Evolutionary conservation across 2,797 vertebrate species (phyloP).

Genomic region (Antrozous pallidus): DNA sequence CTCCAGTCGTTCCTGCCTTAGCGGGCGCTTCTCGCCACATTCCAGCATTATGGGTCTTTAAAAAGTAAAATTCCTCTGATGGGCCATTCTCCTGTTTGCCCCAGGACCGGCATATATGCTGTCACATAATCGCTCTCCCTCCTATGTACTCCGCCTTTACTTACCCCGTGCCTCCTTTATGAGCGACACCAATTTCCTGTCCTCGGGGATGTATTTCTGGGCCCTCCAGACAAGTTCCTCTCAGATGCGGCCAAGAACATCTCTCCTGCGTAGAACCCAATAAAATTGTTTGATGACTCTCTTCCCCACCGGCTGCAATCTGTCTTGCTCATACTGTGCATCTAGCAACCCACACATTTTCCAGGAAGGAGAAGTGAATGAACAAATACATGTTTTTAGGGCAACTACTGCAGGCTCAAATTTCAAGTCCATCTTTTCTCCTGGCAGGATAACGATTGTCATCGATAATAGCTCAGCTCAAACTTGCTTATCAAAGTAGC

Average conservation of each 20-base stretch:
- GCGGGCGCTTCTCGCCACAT: background rate
- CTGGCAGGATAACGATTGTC: background rate
- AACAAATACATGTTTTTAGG: background rate
- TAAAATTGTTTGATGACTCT: slow-evolving; percentile 70
- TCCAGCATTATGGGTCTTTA: background rate
- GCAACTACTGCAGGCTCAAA: background rate
- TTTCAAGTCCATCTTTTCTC: background rate
- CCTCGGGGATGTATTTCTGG: slow-evolving; percentile 54
- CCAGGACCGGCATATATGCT: background rate
- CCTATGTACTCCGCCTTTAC: slow-evolving; percentile 36
- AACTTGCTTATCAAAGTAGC: background rate
- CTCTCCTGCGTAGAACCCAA: slow-evolving; percentile 53
- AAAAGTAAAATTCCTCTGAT: background rate
- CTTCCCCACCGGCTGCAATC: slow-evolving; percentile 41
- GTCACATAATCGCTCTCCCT: slow-evolving; percentile 10
- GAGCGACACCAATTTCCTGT: slow-evolving; percentile 64
- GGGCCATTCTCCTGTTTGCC: background rate
- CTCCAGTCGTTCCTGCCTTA: background rate
- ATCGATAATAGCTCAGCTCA: background rate
- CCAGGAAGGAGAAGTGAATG: slow-evolving; percentile 9
- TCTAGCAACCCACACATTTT: slow-evolving; percentile 38
- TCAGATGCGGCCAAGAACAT: slow-evolving; percentile 55
- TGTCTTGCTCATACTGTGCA: slow-evolving; percentile 46
- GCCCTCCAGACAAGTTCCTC: slow-evolving; percentile 45
- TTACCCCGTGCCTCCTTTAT: slow-evolving; percentile 54